A percentile compares a stretch with the other conserved stretches of the same genome.
Conservation (phyloP, 2,113 vertebrate species). For the Carassius gibelio region DNA sequence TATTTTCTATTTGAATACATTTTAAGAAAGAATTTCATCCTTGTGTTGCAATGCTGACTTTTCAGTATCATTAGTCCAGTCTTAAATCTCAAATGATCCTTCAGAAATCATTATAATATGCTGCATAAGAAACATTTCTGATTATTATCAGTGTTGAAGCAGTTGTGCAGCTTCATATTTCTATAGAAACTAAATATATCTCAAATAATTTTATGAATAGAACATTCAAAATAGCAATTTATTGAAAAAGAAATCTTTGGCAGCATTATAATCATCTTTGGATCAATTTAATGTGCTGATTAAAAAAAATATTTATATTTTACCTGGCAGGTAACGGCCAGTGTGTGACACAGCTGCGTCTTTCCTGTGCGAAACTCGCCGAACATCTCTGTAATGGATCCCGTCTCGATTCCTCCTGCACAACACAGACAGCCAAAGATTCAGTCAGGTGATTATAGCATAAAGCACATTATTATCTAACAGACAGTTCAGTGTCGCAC, state of each 20-base stretch:
- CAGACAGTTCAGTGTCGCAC: conserved; percentile 62
- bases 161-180: neutral
- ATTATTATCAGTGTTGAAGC: neutral
- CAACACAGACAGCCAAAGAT: conserved; percentile 24
- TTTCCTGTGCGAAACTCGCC: conserved; percentile 98
- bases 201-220: too few species aligned
- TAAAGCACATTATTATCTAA: too few species aligned
- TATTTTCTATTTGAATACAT: neutral
- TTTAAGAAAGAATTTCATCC: neutral
- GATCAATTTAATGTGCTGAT: neutral
- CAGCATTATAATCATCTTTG: neutral
- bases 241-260: neutral
- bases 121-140: neutral
- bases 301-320: too few species aligned
- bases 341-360: conserved; percentile 94
- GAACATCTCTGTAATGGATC: conserved; percentile 97
- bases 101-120: neutral
- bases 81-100: neutral
- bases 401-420: conserved; percentile 94
- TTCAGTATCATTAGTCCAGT: neutral
- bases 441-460: neutral
- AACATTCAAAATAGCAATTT: too few species aligned
- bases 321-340: conserved; percentile 95
- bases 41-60: neutral
- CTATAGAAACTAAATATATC: neutral